These are phyloP conservation scores for Sebastes matsubarae DNA, from an alignment of 2,797 vertebrate species.

Conservation along the genomic window DNA sequence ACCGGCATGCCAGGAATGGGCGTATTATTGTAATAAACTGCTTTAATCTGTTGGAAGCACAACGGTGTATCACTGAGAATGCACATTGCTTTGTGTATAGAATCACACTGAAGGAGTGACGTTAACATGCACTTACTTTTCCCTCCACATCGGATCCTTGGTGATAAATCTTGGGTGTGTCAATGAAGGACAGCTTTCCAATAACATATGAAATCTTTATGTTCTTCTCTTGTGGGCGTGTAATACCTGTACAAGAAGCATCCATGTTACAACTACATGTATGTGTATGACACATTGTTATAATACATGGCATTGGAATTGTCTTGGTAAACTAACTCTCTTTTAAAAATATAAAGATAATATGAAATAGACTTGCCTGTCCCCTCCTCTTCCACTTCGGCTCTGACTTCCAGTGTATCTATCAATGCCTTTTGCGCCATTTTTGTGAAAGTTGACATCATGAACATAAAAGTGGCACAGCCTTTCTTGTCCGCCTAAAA, in stretches of 20 bases:
- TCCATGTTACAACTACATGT: background rate
- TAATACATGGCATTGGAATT: background rate
- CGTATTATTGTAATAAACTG: slow-evolving; percentile 51
- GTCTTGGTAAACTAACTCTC: background rate
- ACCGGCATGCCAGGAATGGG: slow-evolving; percentile 55
- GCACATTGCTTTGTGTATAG: background rate
- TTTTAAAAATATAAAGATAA: background rate
- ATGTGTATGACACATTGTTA: too few species aligned
- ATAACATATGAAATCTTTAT: slow-evolving; percentile 31
- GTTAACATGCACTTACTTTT: slow-evolving; percentile 51
- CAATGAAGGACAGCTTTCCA: slow-evolving; percentile 66
- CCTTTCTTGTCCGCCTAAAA: slow-evolving; percentile 51
- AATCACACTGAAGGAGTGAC: background rate
- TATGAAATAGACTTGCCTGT: slow-evolving; percentile 55
- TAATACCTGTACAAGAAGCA: slow-evolving; percentile 41
- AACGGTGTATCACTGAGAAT: background rate
- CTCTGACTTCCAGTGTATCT: slow-evolving; percentile 3
- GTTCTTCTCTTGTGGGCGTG: background rate
- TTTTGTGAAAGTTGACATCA: slow-evolving; percentile 42
- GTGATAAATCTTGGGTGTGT: slow-evolving; percentile 63
- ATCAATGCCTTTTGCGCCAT: background rate
- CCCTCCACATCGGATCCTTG: slow-evolving; percentile 52
- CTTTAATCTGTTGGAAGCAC: slow-evolving; percentile 67
- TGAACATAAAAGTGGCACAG: slow-evolving; percentile 55
- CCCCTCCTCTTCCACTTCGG: slow-evolving; percentile 64